Conservation (phyloP, 2,113 vertebrate genomes). For the Serinus canaria region DNA sequence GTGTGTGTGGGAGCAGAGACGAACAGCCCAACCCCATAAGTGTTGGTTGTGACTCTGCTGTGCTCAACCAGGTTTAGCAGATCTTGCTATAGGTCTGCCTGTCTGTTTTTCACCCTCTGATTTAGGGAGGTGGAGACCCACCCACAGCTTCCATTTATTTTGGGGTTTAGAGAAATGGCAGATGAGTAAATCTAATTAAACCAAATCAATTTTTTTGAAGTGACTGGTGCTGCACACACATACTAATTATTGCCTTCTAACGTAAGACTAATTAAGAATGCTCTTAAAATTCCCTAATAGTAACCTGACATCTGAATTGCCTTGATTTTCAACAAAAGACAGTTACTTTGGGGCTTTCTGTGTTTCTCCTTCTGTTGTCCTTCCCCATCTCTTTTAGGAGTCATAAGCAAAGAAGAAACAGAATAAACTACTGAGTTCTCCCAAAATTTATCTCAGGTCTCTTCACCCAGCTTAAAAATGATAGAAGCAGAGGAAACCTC, state of each 20-base stretch:
- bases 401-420: background rate
- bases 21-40: no score
- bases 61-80: background rate
- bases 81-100: accelerated
- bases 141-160: background rate
- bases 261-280: background rate
- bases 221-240: background rate
- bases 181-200: background rate
- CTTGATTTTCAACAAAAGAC: background rate
- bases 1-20: no score
- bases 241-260: background rate
- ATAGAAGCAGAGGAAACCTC: accelerated
- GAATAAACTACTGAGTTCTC: background rate
- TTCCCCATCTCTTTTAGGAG: background rate
- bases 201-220: background rate
- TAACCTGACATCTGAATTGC: background rate
- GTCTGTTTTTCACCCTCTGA: background rate
- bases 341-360: background rate
- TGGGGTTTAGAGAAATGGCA: background rate
- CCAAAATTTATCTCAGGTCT: background rate
- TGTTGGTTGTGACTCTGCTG: background rate
- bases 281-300: background rate
- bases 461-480: background rate
- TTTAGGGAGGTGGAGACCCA: background rate
- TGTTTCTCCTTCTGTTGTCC: background rate